These are phyloP conservation scores for Hyalella azteca DNA, from an alignment of 2,888 invertebrate genomes.

Conservation along the genomic window DNA sequence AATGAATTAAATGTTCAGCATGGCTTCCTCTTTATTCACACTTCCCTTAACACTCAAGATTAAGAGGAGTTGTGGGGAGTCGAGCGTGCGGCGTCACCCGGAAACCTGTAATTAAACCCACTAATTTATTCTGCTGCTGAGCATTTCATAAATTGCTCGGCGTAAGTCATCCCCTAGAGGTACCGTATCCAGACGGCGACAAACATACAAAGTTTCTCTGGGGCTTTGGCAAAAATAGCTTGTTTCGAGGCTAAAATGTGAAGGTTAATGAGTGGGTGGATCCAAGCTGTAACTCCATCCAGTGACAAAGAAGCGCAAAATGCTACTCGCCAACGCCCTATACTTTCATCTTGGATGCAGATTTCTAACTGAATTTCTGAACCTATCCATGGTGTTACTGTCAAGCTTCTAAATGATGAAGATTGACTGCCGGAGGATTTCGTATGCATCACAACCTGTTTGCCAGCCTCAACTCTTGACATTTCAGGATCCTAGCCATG, in stretches of 20 bases:
- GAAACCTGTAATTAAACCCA: slow-evolving; percentile 29
- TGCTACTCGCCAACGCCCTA: slow-evolving; percentile 15
- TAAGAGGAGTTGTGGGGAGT: slow-evolving; percentile 10
- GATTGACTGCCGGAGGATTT: slow-evolving; percentile 1
- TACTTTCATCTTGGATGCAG: slow-evolving; percentile 29
- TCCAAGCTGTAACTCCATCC: neutral
- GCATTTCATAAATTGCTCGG: neutral
- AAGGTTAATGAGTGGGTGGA: slow-evolving; percentile 32
- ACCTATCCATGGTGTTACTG: slow-evolving; percentile 8
- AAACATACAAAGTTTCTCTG: neutral
- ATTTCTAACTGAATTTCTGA: slow-evolving; percentile 20
- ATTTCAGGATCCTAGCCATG: too few species aligned
- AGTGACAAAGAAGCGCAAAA: slow-evolving; percentile 11
- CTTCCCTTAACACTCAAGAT: neutral
- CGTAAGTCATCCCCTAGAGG: slow-evolving; percentile 3
- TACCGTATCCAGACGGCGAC: slow-evolving; percentile 22
- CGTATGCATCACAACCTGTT: too few species aligned
- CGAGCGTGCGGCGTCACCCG: neutral
- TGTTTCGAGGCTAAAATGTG: neutral
- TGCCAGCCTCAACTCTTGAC: too few species aligned
- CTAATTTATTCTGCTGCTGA: slow-evolving; percentile 22
- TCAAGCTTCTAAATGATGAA: slow-evolving; percentile 20
- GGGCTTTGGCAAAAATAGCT: neutral
- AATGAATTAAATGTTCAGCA: neutral
- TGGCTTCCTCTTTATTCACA: neutral